These are phyloP conservation scores for Perca schrenkii DNA, from an alignment of 2,113 vertebrate genomes.

Conservation along the genomic window DNA sequence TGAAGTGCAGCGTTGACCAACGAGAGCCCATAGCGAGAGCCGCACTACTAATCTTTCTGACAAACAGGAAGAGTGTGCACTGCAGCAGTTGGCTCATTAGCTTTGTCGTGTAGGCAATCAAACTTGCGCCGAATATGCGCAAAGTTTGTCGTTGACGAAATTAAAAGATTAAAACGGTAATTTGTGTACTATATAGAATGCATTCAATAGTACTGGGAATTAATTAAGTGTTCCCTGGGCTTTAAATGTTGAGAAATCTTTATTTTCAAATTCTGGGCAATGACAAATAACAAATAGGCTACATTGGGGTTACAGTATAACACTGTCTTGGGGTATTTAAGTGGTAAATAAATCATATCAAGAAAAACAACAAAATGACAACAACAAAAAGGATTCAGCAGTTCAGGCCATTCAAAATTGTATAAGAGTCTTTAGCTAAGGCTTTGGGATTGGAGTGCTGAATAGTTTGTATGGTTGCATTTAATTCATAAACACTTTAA, in stretches of 20 bases:
- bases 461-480: too few relatives aligned
- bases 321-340: too few relatives aligned
- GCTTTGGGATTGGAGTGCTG: too few relatives aligned
- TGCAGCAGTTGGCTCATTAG: not conserved
- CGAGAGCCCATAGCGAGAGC: too few relatives aligned
- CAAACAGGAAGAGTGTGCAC: slow-evolving; percentile 47
- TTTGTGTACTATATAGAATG: not conserved
- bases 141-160: not conserved
- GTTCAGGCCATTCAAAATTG: too few relatives aligned
- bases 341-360: too few relatives aligned
- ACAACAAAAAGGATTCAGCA: too few relatives aligned
- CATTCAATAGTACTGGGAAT: accelerated
- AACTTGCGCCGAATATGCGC: slow-evolving; percentile 59
- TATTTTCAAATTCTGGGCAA: not conserved
- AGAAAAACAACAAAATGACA: too few relatives aligned
- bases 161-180: accelerated
- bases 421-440: too few relatives aligned
- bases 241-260: not conserved
- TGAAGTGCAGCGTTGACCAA: not conserved
- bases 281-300: too few relatives aligned
- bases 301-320: too few relatives aligned
- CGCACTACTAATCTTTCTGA: slow-evolving; percentile 22
- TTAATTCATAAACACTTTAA: too few relatives aligned
- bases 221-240: accelerated
- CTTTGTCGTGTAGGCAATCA: slow-evolving; percentile 13